Evolutionary conservation across 2,797 vertebrate genomes (phyloP).

Genomic region (Oreortyx pictus): DNA sequence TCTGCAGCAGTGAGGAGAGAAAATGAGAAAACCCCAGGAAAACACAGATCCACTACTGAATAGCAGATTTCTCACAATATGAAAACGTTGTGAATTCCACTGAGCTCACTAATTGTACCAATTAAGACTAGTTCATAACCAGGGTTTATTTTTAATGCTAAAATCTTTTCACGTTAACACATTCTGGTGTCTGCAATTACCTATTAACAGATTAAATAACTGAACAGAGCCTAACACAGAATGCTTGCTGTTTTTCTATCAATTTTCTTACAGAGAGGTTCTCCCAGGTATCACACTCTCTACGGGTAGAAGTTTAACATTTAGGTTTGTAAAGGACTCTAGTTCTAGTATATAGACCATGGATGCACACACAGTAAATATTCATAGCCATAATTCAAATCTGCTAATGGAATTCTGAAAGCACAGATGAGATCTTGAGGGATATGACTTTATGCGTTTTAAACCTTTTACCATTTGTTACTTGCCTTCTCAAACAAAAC

Average conservation of each 20-base stretch:
- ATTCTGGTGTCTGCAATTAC: not conserved
- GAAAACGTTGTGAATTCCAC: not conserved
- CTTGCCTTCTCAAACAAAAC: not conserved
- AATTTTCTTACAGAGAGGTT: not conserved
- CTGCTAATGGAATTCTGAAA: not conserved
- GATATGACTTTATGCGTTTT: not conserved
- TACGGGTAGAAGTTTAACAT: not conserved
- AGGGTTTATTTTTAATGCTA: not conserved
- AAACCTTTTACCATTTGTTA: not conserved
- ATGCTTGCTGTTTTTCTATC: not conserved
- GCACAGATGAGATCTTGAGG: not conserved
- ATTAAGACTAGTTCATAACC: not conserved
- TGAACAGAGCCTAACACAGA: not conserved
- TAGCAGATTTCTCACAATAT: not conserved
- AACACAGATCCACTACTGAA: not conserved
- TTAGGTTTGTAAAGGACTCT: not conserved
- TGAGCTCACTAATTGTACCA: not conserved
- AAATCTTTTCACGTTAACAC: not conserved
- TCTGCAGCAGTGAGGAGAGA: not conserved
- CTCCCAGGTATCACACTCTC: not conserved
- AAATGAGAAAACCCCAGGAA: not conserved
- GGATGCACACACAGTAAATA: not conserved
- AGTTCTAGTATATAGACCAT: not conserved
- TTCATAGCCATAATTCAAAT: not conserved
- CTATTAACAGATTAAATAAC: not conserved